These are phyloP conservation scores for Dufourea novaeangliae DNA, from an alignment of 1,140 invertebrate genomes.

Conservation along the genomic window DNA sequence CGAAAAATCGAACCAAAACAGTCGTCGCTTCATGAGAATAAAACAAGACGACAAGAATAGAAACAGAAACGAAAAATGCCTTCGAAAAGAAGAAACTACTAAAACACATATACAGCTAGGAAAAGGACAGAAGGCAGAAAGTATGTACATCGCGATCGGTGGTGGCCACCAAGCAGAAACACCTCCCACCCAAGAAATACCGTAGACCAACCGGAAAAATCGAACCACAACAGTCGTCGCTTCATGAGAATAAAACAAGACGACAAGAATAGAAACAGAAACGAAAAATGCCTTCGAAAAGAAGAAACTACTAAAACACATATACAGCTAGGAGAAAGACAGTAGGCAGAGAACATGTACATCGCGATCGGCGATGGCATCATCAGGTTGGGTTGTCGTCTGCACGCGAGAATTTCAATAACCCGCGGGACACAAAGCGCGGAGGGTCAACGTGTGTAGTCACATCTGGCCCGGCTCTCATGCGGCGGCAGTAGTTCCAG, in stretches of 20 bases:
- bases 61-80: too few species aligned
- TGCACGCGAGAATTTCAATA: slow-evolving; percentile 73
- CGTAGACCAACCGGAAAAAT: too few species aligned
- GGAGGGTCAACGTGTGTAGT: slow-evolving; percentile 71
- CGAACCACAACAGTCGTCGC: too few species aligned
- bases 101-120: too few species aligned
- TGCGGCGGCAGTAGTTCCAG: slow-evolving; percentile 69
- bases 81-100: too few species aligned
- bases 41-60: slow-evolving; percentile 64
- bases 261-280: slow-evolving; percentile 72
- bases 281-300: too few species aligned
- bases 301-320: too few species aligned
- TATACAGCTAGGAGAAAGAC: slow-evolving; percentile 25
- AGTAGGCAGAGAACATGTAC: slow-evolving; percentile 41
- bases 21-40: not conserved
- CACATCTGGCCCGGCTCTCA: slow-evolving; percentile 77
- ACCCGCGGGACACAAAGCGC: slow-evolving; percentile 77
- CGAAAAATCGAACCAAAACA: too few species aligned
- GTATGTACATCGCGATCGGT: slow-evolving; percentile 50
- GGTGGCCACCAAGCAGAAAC: too few species aligned
- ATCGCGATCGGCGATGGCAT: slow-evolving; percentile 46
- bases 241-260: slow-evolving; percentile 33
- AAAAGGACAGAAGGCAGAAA: slow-evolving; percentile 38
- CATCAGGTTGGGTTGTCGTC: too few species aligned
- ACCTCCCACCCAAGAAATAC: too few species aligned